Evolutionary conservation across 2,113 vertebrate species (phyloP).

Genomic region (Acanthisitta chloris): DNA sequence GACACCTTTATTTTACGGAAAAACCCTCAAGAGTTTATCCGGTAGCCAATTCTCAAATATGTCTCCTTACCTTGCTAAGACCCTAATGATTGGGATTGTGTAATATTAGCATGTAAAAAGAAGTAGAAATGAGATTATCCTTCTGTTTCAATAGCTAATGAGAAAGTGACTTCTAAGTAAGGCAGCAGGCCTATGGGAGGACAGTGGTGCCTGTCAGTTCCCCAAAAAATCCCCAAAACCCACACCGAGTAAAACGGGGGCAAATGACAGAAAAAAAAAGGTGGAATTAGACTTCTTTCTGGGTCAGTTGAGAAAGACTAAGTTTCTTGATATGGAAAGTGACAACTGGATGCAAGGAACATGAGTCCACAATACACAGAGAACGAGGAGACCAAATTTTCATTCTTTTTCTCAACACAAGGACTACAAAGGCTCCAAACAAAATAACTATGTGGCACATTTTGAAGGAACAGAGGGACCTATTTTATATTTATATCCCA

Average conservation of each 20-base stretch:
- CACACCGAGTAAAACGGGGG: not conserved
- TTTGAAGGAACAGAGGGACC: not conserved
- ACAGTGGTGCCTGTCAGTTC: not conserved
- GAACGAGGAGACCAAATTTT: rapidly evolving
- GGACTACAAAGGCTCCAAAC: not conserved
- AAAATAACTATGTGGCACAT: not conserved
- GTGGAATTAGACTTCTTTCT: not conserved
- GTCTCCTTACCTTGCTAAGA: not conserved
- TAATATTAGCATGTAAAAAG: not conserved
- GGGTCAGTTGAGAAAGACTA: not conserved
- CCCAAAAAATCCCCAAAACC: not conserved
- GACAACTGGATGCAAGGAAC: not conserved
- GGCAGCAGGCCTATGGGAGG: not conserved
- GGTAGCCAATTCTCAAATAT: not conserved
- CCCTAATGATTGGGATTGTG: not conserved
- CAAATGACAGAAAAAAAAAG: not conserved
- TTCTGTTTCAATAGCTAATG: not conserved
- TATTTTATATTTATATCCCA: not conserved
- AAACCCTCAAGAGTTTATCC: not conserved
- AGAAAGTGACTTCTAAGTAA: not conserved
- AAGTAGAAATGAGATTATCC: not conserved
- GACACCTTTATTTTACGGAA: not conserved
- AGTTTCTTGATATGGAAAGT: not conserved
- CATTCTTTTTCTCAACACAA: not conserved
- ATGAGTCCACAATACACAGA: not conserved